Evolutionary conservation across 1,140 invertebrate species (phyloP).

Genomic region (Panulirus ornatus): DNA sequence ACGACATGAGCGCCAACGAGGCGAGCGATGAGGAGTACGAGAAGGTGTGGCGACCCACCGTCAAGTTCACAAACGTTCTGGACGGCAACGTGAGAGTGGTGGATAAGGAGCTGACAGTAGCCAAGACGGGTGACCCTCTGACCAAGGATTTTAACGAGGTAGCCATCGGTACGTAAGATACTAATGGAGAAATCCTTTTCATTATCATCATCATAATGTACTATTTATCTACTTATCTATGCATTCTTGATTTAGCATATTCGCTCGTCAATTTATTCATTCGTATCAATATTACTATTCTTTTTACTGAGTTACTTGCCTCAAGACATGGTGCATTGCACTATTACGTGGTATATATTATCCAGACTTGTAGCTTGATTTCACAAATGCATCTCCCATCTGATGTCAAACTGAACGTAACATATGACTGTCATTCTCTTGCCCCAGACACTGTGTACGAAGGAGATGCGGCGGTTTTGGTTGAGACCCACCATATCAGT

Average conservation of each 20-base stretch:
- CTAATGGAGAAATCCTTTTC: not conserved
- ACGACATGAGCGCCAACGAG: slow-evolving; percentile 7
- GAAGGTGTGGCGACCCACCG: slow-evolving; percentile 27
- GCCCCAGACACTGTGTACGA: slow-evolving; percentile 39
- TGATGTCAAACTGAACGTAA: too few relatives aligned
- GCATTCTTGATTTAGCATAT: not conserved
- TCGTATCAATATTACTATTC: too few relatives aligned
- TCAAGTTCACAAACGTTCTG: slow-evolving; percentile 55
- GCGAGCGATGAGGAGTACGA: slow-evolving; percentile 17
- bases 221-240: not conserved
- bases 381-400: too few relatives aligned
- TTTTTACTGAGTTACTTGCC: too few relatives aligned
- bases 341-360: too few relatives aligned
- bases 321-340: too few relatives aligned
- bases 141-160: slow-evolving; percentile 22
- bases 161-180: not conserved
- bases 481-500: slow-evolving; percentile 34
- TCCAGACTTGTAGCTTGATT: too few relatives aligned
- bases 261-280: not conserved
- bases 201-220: slow-evolving; percentile 1
- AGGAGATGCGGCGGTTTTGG: slow-evolving; percentile 7
- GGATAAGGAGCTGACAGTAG: slow-evolving; percentile 11
- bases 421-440: too few relatives aligned
- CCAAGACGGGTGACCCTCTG: not conserved
- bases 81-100: slow-evolving; percentile 42